A percentile compares a stretch with the other conserved stretches of the same genome.
Conservation (phyloP, 2,888 invertebrate species). For the Mesopsocus fuscifrons region DNA sequence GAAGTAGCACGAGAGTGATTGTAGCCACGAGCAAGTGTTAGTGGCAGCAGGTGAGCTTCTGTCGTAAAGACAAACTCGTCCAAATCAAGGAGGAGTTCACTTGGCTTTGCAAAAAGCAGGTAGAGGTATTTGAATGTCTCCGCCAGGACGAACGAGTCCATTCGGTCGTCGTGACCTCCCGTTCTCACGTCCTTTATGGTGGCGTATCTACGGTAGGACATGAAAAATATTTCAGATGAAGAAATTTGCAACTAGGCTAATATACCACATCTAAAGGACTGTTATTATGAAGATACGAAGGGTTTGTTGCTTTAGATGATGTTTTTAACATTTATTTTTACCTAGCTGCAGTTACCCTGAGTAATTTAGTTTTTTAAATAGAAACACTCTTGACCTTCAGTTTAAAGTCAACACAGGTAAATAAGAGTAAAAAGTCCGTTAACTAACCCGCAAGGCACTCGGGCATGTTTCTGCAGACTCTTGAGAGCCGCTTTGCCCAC, state of each 20-base stretch:
- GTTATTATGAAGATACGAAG: too few species aligned
- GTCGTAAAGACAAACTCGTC: conserved; percentile 82
- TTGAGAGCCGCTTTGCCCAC: conserved; percentile 78
- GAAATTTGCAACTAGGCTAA: too few species aligned
- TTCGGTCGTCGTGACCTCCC: conserved; percentile 78
- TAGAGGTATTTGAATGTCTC: conserved; percentile 97
- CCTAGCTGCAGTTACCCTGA: too few species aligned
- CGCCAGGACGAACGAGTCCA: conserved; percentile 96
- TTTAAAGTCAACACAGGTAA: too few species aligned
- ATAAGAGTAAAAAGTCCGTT: background rate
- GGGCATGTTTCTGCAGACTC: conserved; percentile 73
- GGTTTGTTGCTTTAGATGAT: too few species aligned
- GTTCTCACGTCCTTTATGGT: conserved; percentile 92
- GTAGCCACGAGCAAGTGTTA: conserved; percentile 49
- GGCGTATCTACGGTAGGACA: conserved; percentile 52
- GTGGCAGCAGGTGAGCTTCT: conserved; percentile 88
- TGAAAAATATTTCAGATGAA: too few species aligned
- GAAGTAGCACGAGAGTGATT: conserved; percentile 22
- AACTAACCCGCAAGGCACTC: conserved; percentile 67
- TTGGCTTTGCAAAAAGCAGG: conserved; percentile 76
- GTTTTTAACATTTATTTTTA: too few species aligned
- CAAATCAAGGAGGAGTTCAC: conserved; percentile 60
- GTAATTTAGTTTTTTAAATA: too few species aligned
- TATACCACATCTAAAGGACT: too few species aligned
- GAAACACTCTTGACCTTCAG: too few species aligned